phyloP scores from a whole-genome alignment of 2,113 vertebrate species.

The Dasyurus viverrinus region DNA sequence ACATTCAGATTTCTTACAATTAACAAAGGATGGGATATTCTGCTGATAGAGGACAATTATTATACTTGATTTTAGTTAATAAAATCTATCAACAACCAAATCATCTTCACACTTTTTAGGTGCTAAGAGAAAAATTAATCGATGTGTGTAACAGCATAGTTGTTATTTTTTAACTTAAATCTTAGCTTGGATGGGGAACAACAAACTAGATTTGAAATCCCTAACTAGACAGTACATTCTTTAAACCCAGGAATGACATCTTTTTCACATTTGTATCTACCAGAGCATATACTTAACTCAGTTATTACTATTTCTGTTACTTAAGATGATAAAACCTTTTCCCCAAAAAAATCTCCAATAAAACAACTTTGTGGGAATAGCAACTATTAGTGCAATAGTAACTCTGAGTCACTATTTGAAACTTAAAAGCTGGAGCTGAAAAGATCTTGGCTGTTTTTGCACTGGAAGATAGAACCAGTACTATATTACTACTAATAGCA shows the following conservation, averaged over 20 bases:
- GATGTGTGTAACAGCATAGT: neutral
- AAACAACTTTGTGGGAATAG: neutral
- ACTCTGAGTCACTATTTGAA: neutral
- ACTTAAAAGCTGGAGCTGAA: neutral
- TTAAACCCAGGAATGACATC: neutral
- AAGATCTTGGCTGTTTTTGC: neutral
- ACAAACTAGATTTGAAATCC: neutral
- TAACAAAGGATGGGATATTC: neutral
- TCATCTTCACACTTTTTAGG: neutral
- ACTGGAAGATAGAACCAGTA: neutral
- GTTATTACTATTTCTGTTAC: neutral
- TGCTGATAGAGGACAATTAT: neutral
- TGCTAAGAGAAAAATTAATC: neutral
- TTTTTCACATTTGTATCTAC: neutral
- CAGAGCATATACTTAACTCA: neutral
- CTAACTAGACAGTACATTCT: neutral
- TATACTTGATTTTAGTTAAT: neutral
- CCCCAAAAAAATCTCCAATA: neutral
- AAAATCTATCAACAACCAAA: neutral
- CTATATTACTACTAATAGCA: neutral
- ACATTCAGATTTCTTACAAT: neutral
- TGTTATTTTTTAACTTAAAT: neutral
- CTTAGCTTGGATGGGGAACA: neutral
- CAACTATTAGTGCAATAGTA: neutral
- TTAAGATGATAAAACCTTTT: neutral